A percentile compares a stretch with the other conserved stretches of the same genome.
These are phyloP conservation scores for Pseudocheirus occidentalis DNA, from an alignment of 2,797 vertebrate species.

Conservation along the genomic window DNA sequence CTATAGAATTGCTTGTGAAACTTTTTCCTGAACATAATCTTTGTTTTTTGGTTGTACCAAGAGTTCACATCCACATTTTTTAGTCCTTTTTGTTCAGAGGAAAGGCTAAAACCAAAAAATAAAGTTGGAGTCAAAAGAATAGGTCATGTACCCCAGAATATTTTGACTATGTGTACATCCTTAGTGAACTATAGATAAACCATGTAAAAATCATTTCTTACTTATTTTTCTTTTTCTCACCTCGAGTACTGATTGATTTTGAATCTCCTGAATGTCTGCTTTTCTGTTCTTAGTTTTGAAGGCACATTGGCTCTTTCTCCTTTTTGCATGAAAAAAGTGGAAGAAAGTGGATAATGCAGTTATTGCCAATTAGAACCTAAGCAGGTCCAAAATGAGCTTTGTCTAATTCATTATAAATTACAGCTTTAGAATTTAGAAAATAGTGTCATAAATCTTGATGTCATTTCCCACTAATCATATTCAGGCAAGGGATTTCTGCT, in stretches of 20 bases:
- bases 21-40: not conserved
- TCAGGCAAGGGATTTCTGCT: conserved; percentile 50
- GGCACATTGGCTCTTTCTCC: not conserved
- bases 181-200: not conserved
- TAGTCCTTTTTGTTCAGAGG: conserved; percentile 32
- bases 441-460: conserved; percentile 79
- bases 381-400: conserved; percentile 69
- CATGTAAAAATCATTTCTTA: not conserved
- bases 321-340: not conserved
- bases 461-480: conserved; percentile 80
- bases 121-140: not conserved
- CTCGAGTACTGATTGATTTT: conserved; percentile 51
- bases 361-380: conserved; percentile 63
- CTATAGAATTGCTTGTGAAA: conserved; percentile 26
- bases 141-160: not conserved
- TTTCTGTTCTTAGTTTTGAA: conserved; percentile 25
- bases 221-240: not conserved
- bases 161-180: not conserved
- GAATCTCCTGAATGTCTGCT: conserved; percentile 15
- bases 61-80: not conserved
- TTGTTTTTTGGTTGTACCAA: conserved; percentile 16
- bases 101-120: not conserved
- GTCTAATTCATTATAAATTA: conserved; percentile 72
- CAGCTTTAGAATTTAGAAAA: conserved; percentile 81
- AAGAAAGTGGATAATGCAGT: conserved; percentile 39